Evolutionary conservation across 2,113 vertebrate genomes (phyloP), one percentile per base, ranked within the genome.

Genomic region (Nyctereutes procyonoides): DNA sequence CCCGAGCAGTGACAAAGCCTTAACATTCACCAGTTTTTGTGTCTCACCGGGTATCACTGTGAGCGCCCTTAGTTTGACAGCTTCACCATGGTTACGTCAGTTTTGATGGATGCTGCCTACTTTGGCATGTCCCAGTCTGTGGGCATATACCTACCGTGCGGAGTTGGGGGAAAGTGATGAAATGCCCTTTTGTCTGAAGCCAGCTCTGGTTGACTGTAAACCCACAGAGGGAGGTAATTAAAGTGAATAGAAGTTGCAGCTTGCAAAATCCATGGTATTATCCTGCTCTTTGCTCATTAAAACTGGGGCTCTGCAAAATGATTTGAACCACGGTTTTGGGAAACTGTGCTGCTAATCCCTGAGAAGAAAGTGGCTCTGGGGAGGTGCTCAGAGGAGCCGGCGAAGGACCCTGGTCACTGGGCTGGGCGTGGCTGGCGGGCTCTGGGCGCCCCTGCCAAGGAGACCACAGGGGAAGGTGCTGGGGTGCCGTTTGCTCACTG

Each of bases 211-310:
- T 88, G 90, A 73, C 91, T 74, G 85, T 58, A 77, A 90, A 79
- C 88, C 90, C 38, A 4, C 94, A 79, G 81, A 96, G 67, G 55
- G 93, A 89, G 96, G 48, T 86, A 88, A 94, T 96, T 86, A 93
- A 79, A 56, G 74, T 24, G 90, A 77, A 71, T 5, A 35, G 84
- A 92, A 94, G 77, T n/a, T 67, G 48, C 91, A 82, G 96, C 94
- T 80, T 93, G 88, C 94, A 82, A 35, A 92, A 53, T 69, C 84
- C 71, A 8, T 38, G 58, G 71, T 48, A 22, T 77, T 53, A 88
- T 43, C 74, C 62, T 71, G 69, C 88, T 55, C 87, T 60, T 28
- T 35, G 84, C 95, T 97, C 97, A 69, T 86, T 90, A 91, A 88
- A 97, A 84, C 60, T 0, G 71, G 24, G 35, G 94, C 60, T 77